Evolutionary conservation across 2,797 vertebrate species (phyloP).

Genomic region (Schizopygopsis malacanthus): DNA sequence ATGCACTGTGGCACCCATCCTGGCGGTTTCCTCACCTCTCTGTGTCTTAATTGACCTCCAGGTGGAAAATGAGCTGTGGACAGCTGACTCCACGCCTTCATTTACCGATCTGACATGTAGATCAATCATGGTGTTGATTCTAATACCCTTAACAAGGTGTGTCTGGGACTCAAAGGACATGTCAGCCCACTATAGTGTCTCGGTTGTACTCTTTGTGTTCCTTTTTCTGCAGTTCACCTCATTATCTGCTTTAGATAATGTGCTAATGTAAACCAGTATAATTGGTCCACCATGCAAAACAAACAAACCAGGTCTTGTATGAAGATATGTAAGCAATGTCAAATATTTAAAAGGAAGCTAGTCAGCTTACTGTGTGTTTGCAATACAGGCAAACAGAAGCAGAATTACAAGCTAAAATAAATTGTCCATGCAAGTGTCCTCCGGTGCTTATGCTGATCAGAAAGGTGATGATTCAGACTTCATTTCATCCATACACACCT

Average conservation of each 20-base stretch:
- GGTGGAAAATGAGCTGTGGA: constrained; percentile 64
- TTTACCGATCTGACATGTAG: constrained; percentile 76
- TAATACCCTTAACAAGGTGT: constrained; percentile 74
- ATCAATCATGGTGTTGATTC: constrained; percentile 77
- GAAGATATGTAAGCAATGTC: not conserved
- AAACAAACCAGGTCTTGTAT: not conserved
- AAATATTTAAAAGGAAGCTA: not conserved
- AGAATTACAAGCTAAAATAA: constrained; percentile 23
- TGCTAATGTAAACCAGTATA: not conserved
- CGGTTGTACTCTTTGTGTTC: constrained; percentile 39
- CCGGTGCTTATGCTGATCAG: constrained; percentile 18
- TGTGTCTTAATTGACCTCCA: constrained; percentile 69
- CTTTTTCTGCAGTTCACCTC: constrained; percentile 29
- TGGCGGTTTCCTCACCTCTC: constrained; percentile 49
- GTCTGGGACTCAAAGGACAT: constrained; percentile 72
- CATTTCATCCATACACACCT: constrained; percentile 16
- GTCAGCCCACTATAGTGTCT: constrained; percentile 50
- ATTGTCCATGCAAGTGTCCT: constrained; percentile 14
- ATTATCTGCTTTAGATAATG: constrained; percentile 26
- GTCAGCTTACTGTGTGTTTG: not conserved
- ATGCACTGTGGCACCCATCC: constrained; percentile 10
- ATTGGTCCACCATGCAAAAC: not conserved
- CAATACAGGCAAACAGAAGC: not conserved
- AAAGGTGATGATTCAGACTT: constrained; percentile 33
- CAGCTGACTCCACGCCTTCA: constrained; percentile 61